Percentiles rank a stretch among this genome's conserved stretches.
These are phyloP conservation scores for Oreocharis arfaki DNA, from an alignment of 2,113 vertebrate genomes.

Conservation along the genomic window DNA sequence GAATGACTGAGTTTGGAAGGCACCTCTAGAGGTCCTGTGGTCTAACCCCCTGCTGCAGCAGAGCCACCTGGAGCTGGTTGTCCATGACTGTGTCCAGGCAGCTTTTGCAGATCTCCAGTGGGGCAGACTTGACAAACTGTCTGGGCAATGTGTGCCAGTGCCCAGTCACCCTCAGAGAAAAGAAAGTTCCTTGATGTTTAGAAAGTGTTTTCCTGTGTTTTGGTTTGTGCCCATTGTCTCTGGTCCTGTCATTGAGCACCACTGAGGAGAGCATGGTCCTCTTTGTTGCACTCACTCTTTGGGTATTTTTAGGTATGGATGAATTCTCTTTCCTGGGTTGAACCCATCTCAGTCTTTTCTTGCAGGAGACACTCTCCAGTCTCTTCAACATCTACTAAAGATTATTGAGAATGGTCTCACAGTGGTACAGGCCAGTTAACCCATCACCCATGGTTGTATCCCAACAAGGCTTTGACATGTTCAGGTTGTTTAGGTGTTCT, in stretches of 20 bases:
- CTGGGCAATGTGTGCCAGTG: background rate
- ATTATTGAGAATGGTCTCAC: background rate
- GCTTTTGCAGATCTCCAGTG: background rate
- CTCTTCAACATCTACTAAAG: background rate
- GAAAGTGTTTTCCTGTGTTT: background rate
- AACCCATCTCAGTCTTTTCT: background rate
- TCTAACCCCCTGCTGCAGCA: background rate
- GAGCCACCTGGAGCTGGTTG: background rate
- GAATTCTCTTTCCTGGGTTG: background rate
- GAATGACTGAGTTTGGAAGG: background rate
- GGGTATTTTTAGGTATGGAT: background rate
- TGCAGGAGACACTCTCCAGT: background rate
- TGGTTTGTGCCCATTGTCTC: background rate
- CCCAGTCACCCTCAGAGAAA: background rate
- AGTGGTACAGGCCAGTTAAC: background rate
- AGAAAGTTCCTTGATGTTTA: background rate
- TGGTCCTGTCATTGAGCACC: background rate
- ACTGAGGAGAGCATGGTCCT: background rate
- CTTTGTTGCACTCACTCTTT: background rate
- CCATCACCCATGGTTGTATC: background rate
- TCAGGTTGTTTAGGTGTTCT: background rate
- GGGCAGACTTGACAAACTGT: rapidly evolving
- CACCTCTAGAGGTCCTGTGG: background rate
- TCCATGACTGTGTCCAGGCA: background rate
- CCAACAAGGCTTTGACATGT: background rate